Evolutionary conservation across 2,888 invertebrate genomes (phyloP).

Genomic region (Aphrophora alni): DNA sequence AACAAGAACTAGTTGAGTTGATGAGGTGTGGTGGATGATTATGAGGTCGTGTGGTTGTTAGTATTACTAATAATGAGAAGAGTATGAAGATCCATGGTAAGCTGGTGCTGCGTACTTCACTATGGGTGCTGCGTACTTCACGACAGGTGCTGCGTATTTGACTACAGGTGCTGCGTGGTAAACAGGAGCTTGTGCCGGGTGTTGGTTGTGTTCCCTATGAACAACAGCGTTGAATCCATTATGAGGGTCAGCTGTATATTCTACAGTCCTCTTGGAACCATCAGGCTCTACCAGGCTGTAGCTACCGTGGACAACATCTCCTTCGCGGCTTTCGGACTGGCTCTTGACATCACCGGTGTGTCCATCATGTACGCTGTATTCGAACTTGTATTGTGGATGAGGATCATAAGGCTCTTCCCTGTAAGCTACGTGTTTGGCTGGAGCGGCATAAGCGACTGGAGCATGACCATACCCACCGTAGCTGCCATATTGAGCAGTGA

Average conservation of each 20-base stretch:
- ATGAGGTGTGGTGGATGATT: no score
- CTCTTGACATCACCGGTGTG: background rate
- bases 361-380: background rate
- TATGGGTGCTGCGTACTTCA: slow-evolving; percentile 1
- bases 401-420: background rate
- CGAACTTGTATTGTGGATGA: background rate
- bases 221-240: background rate
- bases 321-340: background rate
- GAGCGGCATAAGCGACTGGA: background rate
- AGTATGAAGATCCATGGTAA: background rate
- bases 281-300: background rate
- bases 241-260: background rate
- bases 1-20: no score
- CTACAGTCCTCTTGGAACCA: background rate
- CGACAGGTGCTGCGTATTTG: slow-evolving; percentile 20
- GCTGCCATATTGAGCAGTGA: background rate
- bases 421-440: background rate
- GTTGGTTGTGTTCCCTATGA: background rate
- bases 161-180: background rate
- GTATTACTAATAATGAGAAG: background rate
- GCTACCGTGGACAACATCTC: background rate
- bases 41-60: no score
- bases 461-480: background rate
- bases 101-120: slow-evolving; percentile 4
- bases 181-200: background rate